Conservation (phyloP, 1,140 invertebrate genomes). For the Steinernema feltiae region DNA sequence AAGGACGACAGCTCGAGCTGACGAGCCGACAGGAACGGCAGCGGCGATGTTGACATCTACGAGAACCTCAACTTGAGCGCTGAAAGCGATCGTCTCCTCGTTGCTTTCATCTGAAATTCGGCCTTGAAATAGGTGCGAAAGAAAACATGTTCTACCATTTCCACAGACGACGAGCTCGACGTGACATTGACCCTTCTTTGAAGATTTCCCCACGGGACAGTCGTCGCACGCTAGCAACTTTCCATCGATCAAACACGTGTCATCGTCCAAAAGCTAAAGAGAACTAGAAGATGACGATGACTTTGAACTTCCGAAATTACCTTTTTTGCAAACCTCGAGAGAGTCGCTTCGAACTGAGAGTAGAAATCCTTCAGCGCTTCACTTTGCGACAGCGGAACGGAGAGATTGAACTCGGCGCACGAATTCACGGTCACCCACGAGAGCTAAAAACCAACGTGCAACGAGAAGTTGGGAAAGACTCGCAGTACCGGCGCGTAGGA, state of each 20-base stretch:
- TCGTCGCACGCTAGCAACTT: background rate
- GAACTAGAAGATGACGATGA: background rate
- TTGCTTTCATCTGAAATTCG: background rate
- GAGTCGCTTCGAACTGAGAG: background rate
- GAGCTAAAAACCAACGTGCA: background rate
- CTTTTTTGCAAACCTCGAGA: background rate
- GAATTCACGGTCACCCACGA: background rate
- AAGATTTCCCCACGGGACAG: background rate
- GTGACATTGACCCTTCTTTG: slow-evolving; percentile 8
- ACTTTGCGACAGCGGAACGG: background rate
- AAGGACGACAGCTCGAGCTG: background rate
- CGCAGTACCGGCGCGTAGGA: background rate
- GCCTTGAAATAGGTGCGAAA: background rate
- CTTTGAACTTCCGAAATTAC: background rate
- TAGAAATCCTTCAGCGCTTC: background rate
- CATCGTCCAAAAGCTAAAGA: background rate
- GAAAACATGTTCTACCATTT: background rate
- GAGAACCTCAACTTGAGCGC: background rate
- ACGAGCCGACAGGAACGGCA: background rate
- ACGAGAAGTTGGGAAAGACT: background rate
- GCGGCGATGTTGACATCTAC: background rate
- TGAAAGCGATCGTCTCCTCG: background rate
- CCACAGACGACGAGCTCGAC: background rate
- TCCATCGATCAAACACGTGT: background rate
- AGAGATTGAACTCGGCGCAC: background rate